Conservation (phyloP, 2,888 invertebrate genomes). For the Holacanthella duospinosa region DNA sequence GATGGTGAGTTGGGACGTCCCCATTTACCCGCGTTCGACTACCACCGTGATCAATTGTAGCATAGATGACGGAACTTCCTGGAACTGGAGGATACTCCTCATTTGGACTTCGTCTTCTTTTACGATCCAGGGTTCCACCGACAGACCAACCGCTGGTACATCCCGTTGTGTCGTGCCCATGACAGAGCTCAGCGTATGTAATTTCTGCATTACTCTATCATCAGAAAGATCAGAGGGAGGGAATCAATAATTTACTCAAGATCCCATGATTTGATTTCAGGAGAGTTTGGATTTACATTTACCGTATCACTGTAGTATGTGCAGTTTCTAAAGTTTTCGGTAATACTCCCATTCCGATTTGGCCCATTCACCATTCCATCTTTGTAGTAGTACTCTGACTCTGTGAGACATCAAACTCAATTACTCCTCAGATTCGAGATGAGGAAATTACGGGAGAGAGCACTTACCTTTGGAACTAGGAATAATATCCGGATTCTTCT, state of each 20-base stretch:
- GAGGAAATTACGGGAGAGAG: not conserved
- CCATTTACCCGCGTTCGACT: conserved; percentile 43
- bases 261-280: not conserved
- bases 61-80: conserved; percentile 59
- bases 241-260: not conserved
- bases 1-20: conserved; percentile 26
- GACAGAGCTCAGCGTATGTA: conserved; percentile 53
- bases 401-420: conserved; percentile 13
- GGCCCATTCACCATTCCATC: conserved; percentile 36
- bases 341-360: conserved; percentile 37
- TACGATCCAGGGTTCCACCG: conserved; percentile 38
- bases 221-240: not conserved
- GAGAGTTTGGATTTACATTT: not conserved
- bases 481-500: conserved; percentile 76
- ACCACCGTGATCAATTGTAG: conserved; percentile 52
- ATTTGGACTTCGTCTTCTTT: conserved; percentile 48
- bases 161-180: conserved; percentile 47
- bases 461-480: conserved; percentile 70
- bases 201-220: conserved; percentile 47
- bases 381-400: conserved; percentile 34
- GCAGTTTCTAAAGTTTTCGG: conserved; percentile 37
- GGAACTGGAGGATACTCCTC: conserved; percentile 39
- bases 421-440: not conserved
- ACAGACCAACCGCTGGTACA: conserved; percentile 17
- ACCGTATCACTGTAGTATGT: conserved; percentile 38